Evolutionary conservation across 1,140 invertebrate genomes (phyloP).

Genomic region (Whitmania pigra): DNA sequence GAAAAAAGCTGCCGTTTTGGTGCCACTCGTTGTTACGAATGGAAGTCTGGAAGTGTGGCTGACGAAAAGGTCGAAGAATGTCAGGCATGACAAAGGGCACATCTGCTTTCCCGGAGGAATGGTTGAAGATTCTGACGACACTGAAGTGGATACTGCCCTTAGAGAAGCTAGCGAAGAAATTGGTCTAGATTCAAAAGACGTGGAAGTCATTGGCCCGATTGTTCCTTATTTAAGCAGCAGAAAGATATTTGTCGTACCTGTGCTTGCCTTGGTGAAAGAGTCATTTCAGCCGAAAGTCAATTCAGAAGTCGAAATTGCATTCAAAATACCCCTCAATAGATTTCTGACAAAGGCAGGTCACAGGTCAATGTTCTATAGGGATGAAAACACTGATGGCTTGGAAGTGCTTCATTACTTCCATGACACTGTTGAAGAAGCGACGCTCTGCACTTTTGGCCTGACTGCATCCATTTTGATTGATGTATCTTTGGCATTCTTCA

Average conservation of each 20-base stretch:
- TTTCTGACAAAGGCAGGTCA: conserved; percentile 24
- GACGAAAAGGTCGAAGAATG: conserved; percentile 24
- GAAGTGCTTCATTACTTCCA: background rate
- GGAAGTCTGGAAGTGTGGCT: conserved; percentile 20
- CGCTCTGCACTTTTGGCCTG: conserved; percentile 23
- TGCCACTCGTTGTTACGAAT: conserved; percentile 6
- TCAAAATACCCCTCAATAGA: conserved; percentile 24
- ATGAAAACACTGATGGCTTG: no score
- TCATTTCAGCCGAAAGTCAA: conserved; percentile 24
- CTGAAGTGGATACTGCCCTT: conserved; percentile 25
- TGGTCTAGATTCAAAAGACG: conserved; percentile 21
- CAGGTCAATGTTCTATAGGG: background rate
- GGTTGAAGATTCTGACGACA: conserved; percentile 21
- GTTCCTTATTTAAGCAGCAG: conserved; percentile 21
- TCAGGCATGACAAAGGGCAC: conserved; percentile 21
- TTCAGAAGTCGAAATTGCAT: conserved; percentile 26
- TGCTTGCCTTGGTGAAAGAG: conserved; percentile 23
- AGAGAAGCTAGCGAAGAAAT: conserved; percentile 28
- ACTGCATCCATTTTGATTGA: conserved; percentile 24
- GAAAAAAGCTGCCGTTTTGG: conserved; percentile 20
- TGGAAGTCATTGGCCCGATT: conserved; percentile 23
- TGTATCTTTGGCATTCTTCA: conserved; percentile 13
- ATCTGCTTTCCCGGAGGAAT: conserved; percentile 27
- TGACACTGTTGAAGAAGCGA: conserved; percentile 10
- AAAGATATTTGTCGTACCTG: conserved; percentile 24